Conservation (phyloP, 2,113 vertebrate species). For the Sprattus sprattus region DNA sequence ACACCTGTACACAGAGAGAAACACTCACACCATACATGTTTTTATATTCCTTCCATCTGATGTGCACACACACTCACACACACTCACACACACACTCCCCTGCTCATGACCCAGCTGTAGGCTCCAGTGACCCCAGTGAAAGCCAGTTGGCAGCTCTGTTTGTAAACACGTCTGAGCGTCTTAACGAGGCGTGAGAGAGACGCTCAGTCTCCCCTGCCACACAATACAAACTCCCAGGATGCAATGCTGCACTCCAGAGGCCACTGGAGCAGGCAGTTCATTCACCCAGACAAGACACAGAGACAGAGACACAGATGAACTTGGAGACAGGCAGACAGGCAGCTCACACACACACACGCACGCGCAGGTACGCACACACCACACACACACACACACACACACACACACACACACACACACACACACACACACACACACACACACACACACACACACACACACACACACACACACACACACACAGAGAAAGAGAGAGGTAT, state of each 20-base stretch:
- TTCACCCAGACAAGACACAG: slow-evolving; percentile 16
- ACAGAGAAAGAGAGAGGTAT: background rate
- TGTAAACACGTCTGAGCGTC: too few species aligned
- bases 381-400: slow-evolving; percentile 21
- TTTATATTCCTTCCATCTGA: background rate
- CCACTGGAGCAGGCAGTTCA: too few species aligned
- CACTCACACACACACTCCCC: too few species aligned
- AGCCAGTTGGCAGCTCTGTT: too few species aligned
- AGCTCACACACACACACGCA: slow-evolving; percentile 15
- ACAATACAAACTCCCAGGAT: too few species aligned
- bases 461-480: background rate
- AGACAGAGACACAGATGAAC: too few species aligned
- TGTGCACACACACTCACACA: too few species aligned
- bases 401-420: background rate
- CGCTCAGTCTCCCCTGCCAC: slow-evolving; percentile 15
- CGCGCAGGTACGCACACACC: slow-evolving; percentile 14
- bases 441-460: background rate
- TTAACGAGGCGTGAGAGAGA: too few species aligned
- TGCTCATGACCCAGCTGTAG: too few species aligned
- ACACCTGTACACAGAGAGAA: background rate
- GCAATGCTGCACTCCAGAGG: too few species aligned
- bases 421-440: slow-evolving; percentile 21
- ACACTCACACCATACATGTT: background rate
- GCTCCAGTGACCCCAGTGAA: too few species aligned
- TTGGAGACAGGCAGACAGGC: slow-evolving; percentile 10